Evolutionary conservation across 2,888 invertebrate genomes (phyloP).

Genomic region (Mimachlamys varia): DNA sequence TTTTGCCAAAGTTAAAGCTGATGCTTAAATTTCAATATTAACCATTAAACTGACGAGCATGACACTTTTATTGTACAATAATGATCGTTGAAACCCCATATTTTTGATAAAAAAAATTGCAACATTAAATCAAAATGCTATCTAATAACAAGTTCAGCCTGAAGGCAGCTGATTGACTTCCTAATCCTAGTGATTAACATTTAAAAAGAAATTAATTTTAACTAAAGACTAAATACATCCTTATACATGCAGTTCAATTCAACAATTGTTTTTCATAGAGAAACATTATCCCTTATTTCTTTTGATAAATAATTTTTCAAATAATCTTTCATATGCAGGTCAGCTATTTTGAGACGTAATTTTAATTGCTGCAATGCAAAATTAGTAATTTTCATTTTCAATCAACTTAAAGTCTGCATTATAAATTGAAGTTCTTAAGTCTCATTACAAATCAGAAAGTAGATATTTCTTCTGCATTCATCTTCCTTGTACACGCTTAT

Average conservation of each 20-base stretch:
- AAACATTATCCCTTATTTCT: not conserved
- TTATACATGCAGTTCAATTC: not conserved
- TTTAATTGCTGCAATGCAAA: not conserved
- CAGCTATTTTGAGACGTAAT: slow-evolving; percentile 5
- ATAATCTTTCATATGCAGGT: not conserved
- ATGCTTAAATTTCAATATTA: not conserved
- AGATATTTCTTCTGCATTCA: not conserved
- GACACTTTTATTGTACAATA: not conserved
- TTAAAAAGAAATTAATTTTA: slow-evolving; percentile 24
- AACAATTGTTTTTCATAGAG: not conserved
- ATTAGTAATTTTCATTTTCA: not conserved
- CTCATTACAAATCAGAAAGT: not conserved
- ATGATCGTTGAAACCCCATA: slow-evolving; percentile 5
- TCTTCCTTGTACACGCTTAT: not conserved
- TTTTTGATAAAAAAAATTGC: not conserved
- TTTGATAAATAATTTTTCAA: not conserved
- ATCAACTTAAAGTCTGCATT: not conserved
- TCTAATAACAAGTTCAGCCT: not conserved
- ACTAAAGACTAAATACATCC: not conserved
- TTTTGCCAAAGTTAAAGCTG: not conserved
- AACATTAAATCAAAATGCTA: not conserved
- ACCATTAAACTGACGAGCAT: not conserved
- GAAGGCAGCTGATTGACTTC: not conserved
- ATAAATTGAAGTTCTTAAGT: not conserved
- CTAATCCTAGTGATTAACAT: not conserved